Evolutionary conservation across 2,888 invertebrate genomes (phyloP).

Genomic region (Drosophila putrida): DNA sequence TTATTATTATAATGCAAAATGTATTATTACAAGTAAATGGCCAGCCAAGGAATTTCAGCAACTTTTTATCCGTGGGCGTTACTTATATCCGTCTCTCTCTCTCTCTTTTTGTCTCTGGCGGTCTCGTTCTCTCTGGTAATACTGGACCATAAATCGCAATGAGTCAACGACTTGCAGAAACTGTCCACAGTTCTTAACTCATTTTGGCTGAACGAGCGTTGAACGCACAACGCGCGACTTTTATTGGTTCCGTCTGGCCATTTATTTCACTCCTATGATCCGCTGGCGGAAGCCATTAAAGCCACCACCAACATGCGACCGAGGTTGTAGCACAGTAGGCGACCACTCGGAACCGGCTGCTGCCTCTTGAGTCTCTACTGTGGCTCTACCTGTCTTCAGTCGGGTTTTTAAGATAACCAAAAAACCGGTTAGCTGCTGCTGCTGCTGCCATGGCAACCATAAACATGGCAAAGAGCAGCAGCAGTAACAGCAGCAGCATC

Average conservation of each 20-base stretch:
- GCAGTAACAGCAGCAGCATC: conserved; percentile 8
- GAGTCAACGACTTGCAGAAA: conserved; percentile 67
- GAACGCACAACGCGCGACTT: conserved; percentile 79
- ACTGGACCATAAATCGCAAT: conserved; percentile 65
- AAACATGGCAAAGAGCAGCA: conserved; percentile 51
- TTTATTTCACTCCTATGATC: conserved; percentile 84
- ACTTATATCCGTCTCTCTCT: conserved; percentile 1
- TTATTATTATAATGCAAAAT: conserved; percentile 72
- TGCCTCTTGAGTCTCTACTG: conserved; percentile 13
- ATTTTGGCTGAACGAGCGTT: conserved; percentile 67
- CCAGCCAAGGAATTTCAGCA: conserved; percentile 51
- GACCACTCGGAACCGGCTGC: conserved; percentile 59
- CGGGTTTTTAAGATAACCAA: conserved; percentile 65
- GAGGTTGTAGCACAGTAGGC: conserved; percentile 54
- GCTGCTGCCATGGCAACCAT: conserved; percentile 73
- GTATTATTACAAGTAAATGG: conserved; percentile 71
- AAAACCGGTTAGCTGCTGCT: conserved; percentile 65
- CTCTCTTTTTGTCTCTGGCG: neutral
- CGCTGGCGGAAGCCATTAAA: conserved; percentile 86
- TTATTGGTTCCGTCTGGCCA: conserved; percentile 85
- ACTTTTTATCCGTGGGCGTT: conserved; percentile 48
- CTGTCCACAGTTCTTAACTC: conserved; percentile 79
- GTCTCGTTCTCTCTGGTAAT: neutral
- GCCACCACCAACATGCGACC: conserved; percentile 81
- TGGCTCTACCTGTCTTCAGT: conserved; percentile 58